A percentile compares a stretch with the other conserved stretches of the same genome.
Conservation (phyloP, 2,888 invertebrate species). For the Aricia artaxerxes region DNA sequence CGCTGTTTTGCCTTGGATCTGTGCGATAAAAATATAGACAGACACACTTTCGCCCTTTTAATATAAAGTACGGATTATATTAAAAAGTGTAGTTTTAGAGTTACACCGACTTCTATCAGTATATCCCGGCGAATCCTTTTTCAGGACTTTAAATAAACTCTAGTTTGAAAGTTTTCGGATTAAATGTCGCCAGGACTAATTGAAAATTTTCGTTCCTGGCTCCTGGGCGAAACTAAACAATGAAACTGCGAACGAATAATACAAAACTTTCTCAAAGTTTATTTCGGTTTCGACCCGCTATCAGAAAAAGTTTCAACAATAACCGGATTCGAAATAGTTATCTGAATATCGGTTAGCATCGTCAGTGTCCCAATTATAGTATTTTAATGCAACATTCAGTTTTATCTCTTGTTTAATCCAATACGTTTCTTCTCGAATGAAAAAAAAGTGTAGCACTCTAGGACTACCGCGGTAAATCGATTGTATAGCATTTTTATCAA, state of each 20-base stretch:
- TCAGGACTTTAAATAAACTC: conserved; percentile 5
- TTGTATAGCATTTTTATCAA: too few relatives aligned
- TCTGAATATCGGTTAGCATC: background rate
- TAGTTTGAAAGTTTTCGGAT: conserved; percentile 12
- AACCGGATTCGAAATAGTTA: conserved; percentile 12
- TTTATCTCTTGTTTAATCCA: too few relatives aligned
- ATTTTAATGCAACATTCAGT: too few relatives aligned
- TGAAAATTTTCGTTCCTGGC: conserved; percentile 19
- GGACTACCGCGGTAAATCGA: too few relatives aligned
- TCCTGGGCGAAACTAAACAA: conserved; percentile 24
- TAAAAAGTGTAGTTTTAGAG: background rate
- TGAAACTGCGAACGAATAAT: conserved; percentile 3
- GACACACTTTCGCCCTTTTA: too few relatives aligned
- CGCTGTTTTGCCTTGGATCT: too few relatives aligned
- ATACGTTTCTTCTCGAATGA: too few relatives aligned
- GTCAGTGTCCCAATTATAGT: too few relatives aligned
- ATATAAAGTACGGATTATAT: too few relatives aligned
- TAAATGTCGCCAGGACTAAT: conserved; percentile 24
- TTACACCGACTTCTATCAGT: background rate
- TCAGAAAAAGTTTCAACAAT: conserved; percentile 14
- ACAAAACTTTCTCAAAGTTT: conserved; percentile 17
- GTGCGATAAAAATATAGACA: too few relatives aligned
- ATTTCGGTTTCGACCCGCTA: conserved; percentile 4
- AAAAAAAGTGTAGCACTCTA: too few relatives aligned
- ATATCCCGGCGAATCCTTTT: background rate